Conservation (phyloP, 2,797 vertebrate species). For the Prunella strophiata region DNA sequence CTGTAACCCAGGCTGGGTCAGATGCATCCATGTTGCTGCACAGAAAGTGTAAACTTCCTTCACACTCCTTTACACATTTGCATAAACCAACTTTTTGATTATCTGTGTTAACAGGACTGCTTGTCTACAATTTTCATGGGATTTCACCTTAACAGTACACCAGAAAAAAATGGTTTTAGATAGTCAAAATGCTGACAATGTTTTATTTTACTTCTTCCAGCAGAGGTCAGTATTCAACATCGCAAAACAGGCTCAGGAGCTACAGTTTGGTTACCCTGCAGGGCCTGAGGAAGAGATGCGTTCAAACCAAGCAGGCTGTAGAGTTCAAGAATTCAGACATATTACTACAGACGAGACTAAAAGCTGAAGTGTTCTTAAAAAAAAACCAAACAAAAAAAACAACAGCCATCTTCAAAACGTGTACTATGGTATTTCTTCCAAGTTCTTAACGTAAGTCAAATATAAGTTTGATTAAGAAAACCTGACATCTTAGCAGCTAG, state of each 20-base stretch:
- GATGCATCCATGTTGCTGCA: background rate
- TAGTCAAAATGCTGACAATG: rapidly evolving
- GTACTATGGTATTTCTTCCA: background rate
- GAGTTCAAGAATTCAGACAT: background rate
- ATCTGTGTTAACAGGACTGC: background rate
- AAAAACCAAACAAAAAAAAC: background rate
- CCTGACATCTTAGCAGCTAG: background rate
- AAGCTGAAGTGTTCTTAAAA: background rate
- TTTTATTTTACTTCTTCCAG: constrained; percentile 1
- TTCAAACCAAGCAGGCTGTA: background rate
- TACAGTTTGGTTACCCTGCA: rapidly evolving
- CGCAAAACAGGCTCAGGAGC: background rate
- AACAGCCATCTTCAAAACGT: background rate
- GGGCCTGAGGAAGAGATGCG: background rate
- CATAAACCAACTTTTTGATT: background rate
- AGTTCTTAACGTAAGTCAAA: background rate
- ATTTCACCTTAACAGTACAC: background rate
- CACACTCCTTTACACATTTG: rapidly evolving
- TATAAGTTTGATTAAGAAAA: background rate
- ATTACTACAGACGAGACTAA: background rate
- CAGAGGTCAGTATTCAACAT: background rate
- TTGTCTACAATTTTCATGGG: background rate
- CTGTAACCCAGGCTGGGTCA: background rate
- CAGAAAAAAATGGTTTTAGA: background rate
- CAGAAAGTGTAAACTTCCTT: background rate